A percentile compares a stretch with the other conserved stretches of the same genome.
Evolutionary conservation across 2,888 invertebrate species (phyloP).

Genomic region (Rutpela maculata): DNA sequence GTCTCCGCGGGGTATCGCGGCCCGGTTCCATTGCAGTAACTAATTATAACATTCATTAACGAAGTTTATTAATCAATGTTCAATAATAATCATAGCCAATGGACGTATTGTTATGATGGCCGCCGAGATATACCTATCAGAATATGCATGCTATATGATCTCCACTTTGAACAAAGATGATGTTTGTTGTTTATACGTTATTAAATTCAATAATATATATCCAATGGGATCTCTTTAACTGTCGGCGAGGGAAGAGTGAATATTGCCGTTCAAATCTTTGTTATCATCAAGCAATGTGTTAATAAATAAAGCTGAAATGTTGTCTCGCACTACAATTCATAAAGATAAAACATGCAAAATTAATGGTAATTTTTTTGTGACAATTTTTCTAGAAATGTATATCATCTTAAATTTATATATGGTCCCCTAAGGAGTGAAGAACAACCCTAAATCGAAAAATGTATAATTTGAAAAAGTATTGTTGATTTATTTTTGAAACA

Average conservation of each 20-base stretch:
- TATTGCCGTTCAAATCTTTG: background rate
- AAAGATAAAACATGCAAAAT: too few species aligned
- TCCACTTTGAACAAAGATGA: background rate
- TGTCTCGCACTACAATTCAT: too few species aligned
- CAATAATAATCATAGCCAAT: constrained; percentile 69
- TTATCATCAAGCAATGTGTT: background rate
- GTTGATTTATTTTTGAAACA: too few species aligned
- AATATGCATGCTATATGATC: background rate
- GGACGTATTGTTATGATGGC: constrained; percentile 62
- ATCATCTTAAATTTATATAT: too few species aligned
- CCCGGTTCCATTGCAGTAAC: constrained; percentile 61
- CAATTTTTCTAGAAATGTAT: too few species aligned
- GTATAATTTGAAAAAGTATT: too few species aligned
- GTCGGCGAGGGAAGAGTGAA: background rate
- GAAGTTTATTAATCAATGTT: constrained; percentile 74
- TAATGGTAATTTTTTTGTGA: too few species aligned
- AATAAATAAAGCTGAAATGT: background rate
- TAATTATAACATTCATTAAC: constrained; percentile 74
- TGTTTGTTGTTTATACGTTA: background rate
- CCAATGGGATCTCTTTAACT: background rate
- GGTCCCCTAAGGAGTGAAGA: too few species aligned
- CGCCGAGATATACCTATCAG: constrained; percentile 12
- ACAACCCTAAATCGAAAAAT: too few species aligned
- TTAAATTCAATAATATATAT: background rate
- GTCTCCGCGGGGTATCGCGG: constrained; percentile 35